These are phyloP conservation scores for Echeneis naucrates DNA, from an alignment of 2,797 vertebrate species.

Conservation along the genomic window DNA sequence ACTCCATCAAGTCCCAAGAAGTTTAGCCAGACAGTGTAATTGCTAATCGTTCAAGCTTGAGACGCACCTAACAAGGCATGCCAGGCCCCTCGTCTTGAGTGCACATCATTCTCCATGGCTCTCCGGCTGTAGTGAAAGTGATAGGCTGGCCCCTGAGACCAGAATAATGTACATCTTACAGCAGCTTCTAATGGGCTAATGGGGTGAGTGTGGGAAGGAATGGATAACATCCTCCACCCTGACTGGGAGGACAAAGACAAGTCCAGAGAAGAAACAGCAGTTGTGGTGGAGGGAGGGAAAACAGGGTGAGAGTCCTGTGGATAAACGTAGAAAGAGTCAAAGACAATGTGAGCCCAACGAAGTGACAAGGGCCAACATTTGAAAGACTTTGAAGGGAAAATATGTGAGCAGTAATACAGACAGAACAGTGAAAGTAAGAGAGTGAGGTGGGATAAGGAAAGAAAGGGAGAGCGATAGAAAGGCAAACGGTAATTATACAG, in stretches of 20 bases:
- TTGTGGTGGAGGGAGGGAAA: conserved; percentile 18
- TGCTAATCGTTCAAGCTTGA: conserved; percentile 77
- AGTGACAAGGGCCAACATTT: conserved; percentile 31
- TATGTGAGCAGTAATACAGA: conserved; percentile 34
- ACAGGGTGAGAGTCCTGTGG: not conserved
- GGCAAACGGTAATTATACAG: conserved; percentile 64
- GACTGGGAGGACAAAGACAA: conserved; percentile 36
- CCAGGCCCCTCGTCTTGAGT: conserved; percentile 49
- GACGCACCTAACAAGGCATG: conserved; percentile 78
- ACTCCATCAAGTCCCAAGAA: conserved; percentile 66
- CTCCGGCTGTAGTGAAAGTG: conserved; percentile 69
- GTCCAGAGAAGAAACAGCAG: conserved; percentile 14
- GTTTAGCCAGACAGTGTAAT: conserved; percentile 75
- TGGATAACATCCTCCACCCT: conserved; percentile 49
- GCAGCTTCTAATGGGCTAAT: conserved; percentile 76
- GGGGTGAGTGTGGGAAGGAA: conserved; percentile 60
- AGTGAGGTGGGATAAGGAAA: conserved; percentile 32
- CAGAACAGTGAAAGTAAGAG: conserved; percentile 16
- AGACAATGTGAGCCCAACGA: conserved; percentile 31
- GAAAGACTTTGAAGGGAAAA: conserved; percentile 19
- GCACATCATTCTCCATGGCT: conserved; percentile 62
- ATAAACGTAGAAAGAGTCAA: conserved; percentile 4
- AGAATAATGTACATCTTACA: conserved; percentile 73
- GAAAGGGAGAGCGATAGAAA: conserved; percentile 44
- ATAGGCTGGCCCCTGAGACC: conserved; percentile 69